Percentiles rank a stretch among this genome's conserved stretches.
Evolutionary conservation across 2,113 vertebrate species (phyloP).

Genomic region (Coreoperca whiteheadi): DNA sequence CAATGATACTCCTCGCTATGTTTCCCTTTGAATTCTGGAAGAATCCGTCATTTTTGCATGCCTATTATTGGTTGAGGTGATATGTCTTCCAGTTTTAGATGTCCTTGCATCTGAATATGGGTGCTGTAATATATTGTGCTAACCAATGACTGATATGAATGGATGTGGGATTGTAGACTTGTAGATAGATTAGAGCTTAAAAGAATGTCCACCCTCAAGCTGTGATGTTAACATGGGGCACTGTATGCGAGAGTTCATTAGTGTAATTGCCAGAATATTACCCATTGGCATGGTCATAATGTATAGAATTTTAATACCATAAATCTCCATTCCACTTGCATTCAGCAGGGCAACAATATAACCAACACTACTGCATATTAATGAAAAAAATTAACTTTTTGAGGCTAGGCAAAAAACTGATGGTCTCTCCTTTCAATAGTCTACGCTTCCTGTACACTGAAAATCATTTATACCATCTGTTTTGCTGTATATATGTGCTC

Average conservation of each 20-base stretch:
- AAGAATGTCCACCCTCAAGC: constrained; percentile 76
- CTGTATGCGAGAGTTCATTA: constrained; percentile 77
- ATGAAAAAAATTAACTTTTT: constrained; percentile 59
- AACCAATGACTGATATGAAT: constrained; percentile 70
- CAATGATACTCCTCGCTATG: constrained; percentile 64
- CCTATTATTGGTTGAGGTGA: constrained; percentile 72
- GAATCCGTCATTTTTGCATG: constrained; percentile 75
- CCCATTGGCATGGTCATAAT: constrained; percentile 77
- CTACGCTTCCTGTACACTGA: constrained; percentile 9
- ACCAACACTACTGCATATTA: constrained; percentile 65
- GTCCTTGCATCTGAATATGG: constrained; percentile 71
- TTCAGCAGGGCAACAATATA: constrained; percentile 36
- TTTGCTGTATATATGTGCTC: constrained; percentile 44
- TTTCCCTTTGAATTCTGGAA: constrained; percentile 75
- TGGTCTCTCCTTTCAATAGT: constrained; percentile 25
- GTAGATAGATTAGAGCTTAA: constrained; percentile 70
- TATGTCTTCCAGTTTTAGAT: constrained; percentile 77
- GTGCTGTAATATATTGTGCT: constrained; percentile 52
- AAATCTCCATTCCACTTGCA: constrained; percentile 63
- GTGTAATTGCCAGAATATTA: constrained; percentile 79
- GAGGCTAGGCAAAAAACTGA: constrained; percentile 31
- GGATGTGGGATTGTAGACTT: constrained; percentile 47
- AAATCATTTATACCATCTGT: constrained; percentile 56
- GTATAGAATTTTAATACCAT: constrained; percentile 76
- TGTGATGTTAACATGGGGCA: constrained; percentile 76